phyloP scores from a whole-genome alignment of 2,888 invertebrate species.

The Eulithis prunata region DNA sequence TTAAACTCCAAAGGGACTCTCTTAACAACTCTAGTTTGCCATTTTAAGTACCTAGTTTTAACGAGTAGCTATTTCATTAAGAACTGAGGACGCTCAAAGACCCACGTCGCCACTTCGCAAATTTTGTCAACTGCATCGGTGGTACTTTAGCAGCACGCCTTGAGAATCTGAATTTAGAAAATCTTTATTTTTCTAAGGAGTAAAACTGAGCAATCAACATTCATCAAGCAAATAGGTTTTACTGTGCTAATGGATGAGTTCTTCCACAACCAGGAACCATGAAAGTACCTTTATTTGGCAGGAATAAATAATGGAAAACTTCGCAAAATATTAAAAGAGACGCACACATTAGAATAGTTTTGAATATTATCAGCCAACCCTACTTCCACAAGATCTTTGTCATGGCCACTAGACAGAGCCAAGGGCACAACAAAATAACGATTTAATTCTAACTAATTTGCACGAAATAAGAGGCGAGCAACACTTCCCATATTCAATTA shows the following conservation, averaged over 20 bases:
- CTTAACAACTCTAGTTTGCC: neutral
- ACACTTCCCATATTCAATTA: constrained; percentile 39
- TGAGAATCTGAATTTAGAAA: constrained; percentile 17
- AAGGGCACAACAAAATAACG: constrained; percentile 1
- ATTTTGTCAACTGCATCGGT: constrained; percentile 29
- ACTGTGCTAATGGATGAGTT: too few species aligned
- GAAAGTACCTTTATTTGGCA: too few species aligned
- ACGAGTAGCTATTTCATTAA: constrained; percentile 28
- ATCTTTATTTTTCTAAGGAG: too few species aligned
- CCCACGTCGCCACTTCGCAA: constrained; percentile 22
- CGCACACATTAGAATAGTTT: too few species aligned
- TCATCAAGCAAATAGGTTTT: too few species aligned
- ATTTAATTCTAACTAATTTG: constrained; percentile 2
- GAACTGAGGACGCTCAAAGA: constrained; percentile 11
- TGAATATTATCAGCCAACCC: too few species aligned
- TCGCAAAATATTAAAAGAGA: too few species aligned
- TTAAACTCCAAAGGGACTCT: neutral
- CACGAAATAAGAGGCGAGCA: constrained; percentile 16
- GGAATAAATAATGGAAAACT: too few species aligned
- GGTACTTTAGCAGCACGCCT: constrained; percentile 21
- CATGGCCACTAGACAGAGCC: neutral
- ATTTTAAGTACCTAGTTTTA: constrained; percentile 24
- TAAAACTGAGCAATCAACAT: too few species aligned
- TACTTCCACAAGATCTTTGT: neutral
- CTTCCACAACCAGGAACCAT: too few species aligned